A percentile compares a stretch with the other conserved stretches of the same genome.
phyloP scores from a whole-genome alignment of 2,113 vertebrate genomes.

The Phrynosoma platyrhinos region DNA sequence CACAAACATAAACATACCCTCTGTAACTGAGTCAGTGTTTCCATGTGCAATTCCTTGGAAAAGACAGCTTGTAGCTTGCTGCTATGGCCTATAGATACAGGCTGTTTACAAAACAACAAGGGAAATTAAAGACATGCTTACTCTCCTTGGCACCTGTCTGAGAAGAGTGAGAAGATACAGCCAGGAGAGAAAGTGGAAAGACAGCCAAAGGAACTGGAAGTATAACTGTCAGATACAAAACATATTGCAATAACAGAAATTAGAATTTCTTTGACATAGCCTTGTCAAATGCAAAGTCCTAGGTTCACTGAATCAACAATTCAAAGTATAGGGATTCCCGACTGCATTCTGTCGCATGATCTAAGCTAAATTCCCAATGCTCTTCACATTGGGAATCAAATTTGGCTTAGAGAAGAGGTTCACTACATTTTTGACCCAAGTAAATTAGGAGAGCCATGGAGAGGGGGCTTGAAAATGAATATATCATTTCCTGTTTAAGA shows the following conservation, averaged over 20 bases:
- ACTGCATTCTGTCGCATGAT: background rate
- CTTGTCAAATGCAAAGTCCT: background rate
- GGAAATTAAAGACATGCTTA: background rate
- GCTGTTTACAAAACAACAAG: background rate
- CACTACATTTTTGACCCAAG: background rate
- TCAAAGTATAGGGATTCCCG: background rate
- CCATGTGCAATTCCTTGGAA: background rate
- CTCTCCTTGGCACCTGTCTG: background rate
- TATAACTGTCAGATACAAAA: background rate
- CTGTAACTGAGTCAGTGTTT: background rate
- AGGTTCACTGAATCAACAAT: background rate
- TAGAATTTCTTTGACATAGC: background rate
- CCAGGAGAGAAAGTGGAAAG: background rate
- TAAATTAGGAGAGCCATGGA: too few relatives aligned
- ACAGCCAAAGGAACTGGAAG: background rate
- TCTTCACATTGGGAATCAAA: background rate
- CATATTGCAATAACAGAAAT: background rate
- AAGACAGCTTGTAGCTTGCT: background rate
- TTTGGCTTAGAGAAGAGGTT: background rate
- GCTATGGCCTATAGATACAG: background rate
- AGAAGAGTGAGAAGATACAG: background rate
- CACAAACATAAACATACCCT: background rate
- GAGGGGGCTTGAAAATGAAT: too few relatives aligned
- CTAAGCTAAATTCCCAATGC: background rate
- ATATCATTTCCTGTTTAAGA: background rate